Evolutionary conservation across 2,888 invertebrate genomes (phyloP), one percentile per base, ranked within the genome.

Genomic region (Linnaemya vulpina): DNA sequence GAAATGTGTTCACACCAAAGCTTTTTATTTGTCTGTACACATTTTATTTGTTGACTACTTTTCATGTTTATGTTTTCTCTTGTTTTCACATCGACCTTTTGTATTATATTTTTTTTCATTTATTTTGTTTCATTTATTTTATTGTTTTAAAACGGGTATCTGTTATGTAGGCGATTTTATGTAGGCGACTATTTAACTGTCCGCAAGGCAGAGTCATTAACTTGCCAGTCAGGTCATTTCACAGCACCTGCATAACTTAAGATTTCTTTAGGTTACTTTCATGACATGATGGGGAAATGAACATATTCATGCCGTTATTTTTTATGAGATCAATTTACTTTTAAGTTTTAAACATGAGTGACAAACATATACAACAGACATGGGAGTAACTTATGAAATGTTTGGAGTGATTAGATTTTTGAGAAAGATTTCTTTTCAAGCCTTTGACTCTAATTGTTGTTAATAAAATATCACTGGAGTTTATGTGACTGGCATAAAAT

Each of bases 41-140:
- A 43, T 67, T 25, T 49, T 38, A 25, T 74, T 60, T 70, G 15
- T 20, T 40, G 17, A 63, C 63, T 62, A 55, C 55, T 70, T 67
- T 78, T 35, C 46, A 58, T 67, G 63, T 70, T 40, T 60, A 40
- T 67, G 51, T 75, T 68, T 13, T 46, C 30, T 46, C 60, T 43
- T 17, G n/a, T 76, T 46, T 80, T 73, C 71, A 20, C 43, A 46
- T 53, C 65, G 55, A 38, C 38, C 74, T 70, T 73, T 74, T n/a
- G n/a, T n/a, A n/a, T n/a, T n/a, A n/a, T n/a, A n/a, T n/a, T n/a
- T n/a, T n/a, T n/a, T n/a, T 74, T 46, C 68, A 8, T 53, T 4
- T 30, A 17, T 77, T 70, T 25, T 63, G 46, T 22, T 38, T 58
- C 58, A 17, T 35, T 13, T 51, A 8, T 22, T 4, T 40, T 49